These are phyloP conservation scores for Sternarchorhynchus goeldii DNA, from an alignment of 2,797 vertebrate species.

Conservation along the genomic window DNA sequence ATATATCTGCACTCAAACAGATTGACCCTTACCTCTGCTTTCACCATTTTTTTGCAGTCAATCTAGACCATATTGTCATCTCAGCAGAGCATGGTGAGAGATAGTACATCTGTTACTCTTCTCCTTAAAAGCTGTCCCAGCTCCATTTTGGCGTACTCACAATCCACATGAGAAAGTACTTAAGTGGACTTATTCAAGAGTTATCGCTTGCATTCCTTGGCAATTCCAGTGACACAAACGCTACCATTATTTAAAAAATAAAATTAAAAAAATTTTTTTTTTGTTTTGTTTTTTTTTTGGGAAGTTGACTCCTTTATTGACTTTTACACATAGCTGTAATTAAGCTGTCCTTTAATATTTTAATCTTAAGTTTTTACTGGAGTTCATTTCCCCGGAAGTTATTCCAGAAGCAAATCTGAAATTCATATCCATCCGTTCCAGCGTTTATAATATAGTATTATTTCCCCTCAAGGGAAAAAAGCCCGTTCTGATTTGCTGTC, in stretches of 20 bases:
- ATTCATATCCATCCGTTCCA: conserved; percentile 61
- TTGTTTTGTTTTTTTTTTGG: conserved; percentile 43
- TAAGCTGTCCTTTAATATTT: conserved; percentile 39
- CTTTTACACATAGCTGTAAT: conserved; percentile 62
- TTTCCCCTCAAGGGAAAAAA: conserved; percentile 64
- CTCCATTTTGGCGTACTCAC: conserved; percentile 41
- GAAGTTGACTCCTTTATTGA: conserved; percentile 37
- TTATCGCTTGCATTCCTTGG: conserved; percentile 41
- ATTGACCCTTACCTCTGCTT: conserved; percentile 18
- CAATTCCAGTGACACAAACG: conserved; percentile 61
- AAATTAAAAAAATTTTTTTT: background rate
- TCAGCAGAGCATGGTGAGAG: conserved; percentile 9
- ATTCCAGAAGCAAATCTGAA: conserved; percentile 49
- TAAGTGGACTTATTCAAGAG: conserved; percentile 29
- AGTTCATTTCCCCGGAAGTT: conserved; percentile 55
- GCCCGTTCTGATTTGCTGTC: conserved; percentile 23
- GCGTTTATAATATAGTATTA: conserved; percentile 64
- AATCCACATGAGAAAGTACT: conserved; percentile 21
- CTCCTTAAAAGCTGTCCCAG: conserved; percentile 29
- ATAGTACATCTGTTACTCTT: conserved; percentile 15
- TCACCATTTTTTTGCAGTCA: background rate
- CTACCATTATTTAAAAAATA: conserved; percentile 40
- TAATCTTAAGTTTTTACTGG: conserved; percentile 48
- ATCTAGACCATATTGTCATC: conserved; percentile 6
- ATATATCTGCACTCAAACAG: background rate